These are phyloP conservation scores for Hippocampus abdominalis DNA, from an alignment of 2,113 vertebrate genomes.

Conservation along the genomic window DNA sequence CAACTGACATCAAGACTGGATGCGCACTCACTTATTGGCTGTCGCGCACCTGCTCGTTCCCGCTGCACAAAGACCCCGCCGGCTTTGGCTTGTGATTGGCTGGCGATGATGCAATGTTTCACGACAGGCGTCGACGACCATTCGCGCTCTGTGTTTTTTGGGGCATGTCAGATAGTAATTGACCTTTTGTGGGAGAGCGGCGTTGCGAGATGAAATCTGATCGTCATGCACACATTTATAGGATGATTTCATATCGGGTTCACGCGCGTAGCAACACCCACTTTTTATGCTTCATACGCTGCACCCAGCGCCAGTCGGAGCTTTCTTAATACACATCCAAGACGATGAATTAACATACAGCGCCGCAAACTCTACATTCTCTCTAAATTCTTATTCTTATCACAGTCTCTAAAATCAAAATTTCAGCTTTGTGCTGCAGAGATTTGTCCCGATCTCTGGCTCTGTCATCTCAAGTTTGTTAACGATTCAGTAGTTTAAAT, in stretches of 20 bases:
- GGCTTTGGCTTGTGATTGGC: constrained; percentile 64
- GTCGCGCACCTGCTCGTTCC: constrained; percentile 61
- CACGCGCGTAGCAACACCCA: constrained; percentile 6
- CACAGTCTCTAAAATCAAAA: constrained; percentile 18
- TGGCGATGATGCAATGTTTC: constrained; percentile 69
- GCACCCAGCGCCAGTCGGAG: constrained; percentile 1
- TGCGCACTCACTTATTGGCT: constrained; percentile 37
- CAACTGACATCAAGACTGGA: constrained; percentile 11
- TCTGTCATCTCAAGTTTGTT: constrained; percentile 45
- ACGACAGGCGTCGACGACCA: constrained; percentile 27
- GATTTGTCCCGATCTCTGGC: constrained; percentile 14
- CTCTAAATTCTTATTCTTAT: neutral
- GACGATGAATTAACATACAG: neutral
- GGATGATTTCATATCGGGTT: neutral
- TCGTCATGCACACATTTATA: neutral
- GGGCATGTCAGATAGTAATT: constrained; percentile 60
- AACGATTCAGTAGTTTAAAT: constrained; percentile 48
- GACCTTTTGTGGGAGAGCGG: constrained; percentile 60
- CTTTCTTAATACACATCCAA: constrained; percentile 14
- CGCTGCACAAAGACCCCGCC: constrained; percentile 58
- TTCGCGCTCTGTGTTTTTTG: constrained; percentile 44
- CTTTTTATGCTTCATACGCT: constrained; percentile 20
- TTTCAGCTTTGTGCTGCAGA: constrained; percentile 25
- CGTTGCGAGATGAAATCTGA: constrained; percentile 2
- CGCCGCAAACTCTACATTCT: neutral